phyloP scores from a whole-genome alignment of 1,140 invertebrate species.

The Gerris buenoi region DNA sequence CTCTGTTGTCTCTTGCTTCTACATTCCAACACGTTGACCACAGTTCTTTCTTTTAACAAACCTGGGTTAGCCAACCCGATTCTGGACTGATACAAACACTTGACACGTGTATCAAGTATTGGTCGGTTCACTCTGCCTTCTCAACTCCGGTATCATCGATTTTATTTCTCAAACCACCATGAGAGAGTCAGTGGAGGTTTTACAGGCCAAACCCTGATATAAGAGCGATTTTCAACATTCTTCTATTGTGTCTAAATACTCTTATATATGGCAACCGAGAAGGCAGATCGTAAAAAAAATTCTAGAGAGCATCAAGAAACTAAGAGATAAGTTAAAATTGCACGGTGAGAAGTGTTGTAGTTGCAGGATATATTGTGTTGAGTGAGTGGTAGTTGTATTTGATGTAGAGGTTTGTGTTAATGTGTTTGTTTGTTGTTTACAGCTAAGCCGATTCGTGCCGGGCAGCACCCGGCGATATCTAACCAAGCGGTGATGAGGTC shows the following conservation, averaged over 20 bases:
- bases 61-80: too few relatives aligned
- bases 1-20: too few relatives aligned
- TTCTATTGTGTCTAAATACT: not conserved
- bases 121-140: too few relatives aligned
- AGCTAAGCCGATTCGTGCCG: constrained; percentile 89
- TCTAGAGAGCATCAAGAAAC: not conserved
- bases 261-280: not conserved
- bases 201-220: too few relatives aligned
- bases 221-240: too few relatives aligned
- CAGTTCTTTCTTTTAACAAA: too few relatives aligned
- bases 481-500: constrained; percentile 25
- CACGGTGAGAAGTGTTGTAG: not conserved
- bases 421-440: constrained; percentile 22
- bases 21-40: too few relatives aligned
- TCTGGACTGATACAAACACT: too few relatives aligned
- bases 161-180: too few relatives aligned
- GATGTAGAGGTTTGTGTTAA: not conserved
- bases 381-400: not conserved
- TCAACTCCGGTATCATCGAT: too few relatives aligned
- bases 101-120: too few relatives aligned
- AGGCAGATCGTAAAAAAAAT: not conserved
- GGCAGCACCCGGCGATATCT: constrained; percentile 51
- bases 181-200: too few relatives aligned
- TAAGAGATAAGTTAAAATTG: not conserved
- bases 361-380: not conserved